Conservation (phyloP, 2,797 vertebrate genomes). For the Vireo griseus region DNA sequence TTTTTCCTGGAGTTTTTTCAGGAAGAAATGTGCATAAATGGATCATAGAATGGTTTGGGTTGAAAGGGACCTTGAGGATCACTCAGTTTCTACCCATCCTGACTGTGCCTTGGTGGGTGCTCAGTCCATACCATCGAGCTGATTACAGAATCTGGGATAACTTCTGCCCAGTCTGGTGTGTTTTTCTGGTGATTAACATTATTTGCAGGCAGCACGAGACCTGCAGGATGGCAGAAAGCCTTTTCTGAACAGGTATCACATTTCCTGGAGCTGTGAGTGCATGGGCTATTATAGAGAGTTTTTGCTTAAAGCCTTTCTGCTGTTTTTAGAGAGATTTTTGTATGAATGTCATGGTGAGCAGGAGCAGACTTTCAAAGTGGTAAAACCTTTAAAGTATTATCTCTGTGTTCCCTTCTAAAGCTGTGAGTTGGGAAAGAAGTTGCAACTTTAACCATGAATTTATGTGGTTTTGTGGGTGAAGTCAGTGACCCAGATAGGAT, state of each 20-base stretch:
- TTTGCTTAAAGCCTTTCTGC: not conserved
- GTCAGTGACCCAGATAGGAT: constrained; percentile 24
- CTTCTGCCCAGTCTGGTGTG: not conserved
- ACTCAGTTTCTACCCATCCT: not conserved
- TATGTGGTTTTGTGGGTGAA: not conserved
- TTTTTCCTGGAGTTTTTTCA: not conserved
- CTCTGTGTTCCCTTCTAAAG: not conserved
- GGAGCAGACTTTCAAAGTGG: not conserved
- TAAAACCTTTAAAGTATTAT: not conserved
- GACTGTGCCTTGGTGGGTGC: not conserved
- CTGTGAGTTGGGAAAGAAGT: not conserved
- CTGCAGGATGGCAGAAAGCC: not conserved
- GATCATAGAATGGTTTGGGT: not conserved
- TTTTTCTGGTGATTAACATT: not conserved
- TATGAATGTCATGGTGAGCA: not conserved
- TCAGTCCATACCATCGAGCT: not conserved
- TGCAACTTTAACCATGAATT: not conserved
- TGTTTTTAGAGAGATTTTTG: not conserved
- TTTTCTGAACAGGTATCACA: not conserved
- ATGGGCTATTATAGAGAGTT: not conserved
- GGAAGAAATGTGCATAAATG: not conserved
- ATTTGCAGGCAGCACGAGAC: not conserved
- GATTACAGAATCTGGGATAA: not conserved
- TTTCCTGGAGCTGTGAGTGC: not conserved
- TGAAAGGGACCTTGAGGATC: not conserved